Conservation (phyloP, 2,888 invertebrate genomes). For the Latheticus oryzae region DNA sequence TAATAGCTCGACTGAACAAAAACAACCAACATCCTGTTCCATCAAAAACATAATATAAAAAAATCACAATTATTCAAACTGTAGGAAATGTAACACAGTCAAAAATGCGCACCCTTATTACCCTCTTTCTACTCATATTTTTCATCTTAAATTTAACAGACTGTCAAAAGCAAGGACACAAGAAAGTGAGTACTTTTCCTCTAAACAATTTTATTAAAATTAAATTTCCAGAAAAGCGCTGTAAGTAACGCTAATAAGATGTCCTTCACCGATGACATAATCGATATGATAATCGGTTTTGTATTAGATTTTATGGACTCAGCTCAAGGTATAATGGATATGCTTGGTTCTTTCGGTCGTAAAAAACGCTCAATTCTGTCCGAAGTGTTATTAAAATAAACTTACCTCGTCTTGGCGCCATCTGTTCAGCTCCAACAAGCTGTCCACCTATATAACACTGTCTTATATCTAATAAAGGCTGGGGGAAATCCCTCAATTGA, state of each 20-base stretch:
- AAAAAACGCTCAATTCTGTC: slow-evolving; percentile 40
- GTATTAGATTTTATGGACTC: slow-evolving; percentile 55
- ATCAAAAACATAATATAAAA: too few relatives aligned
- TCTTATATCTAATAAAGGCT: slow-evolving; percentile 87
- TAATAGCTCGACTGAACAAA: too few relatives aligned
- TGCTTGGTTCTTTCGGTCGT: slow-evolving; percentile 41
- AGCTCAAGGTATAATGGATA: slow-evolving; percentile 50
- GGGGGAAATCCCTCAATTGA: slow-evolving; percentile 93
- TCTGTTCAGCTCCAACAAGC: slow-evolving; percentile 89
- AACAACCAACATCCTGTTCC: too few relatives aligned
- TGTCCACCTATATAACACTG: slow-evolving; percentile 90
- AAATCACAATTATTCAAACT: too few relatives aligned
- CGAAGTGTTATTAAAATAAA: slow-evolving; percentile 20
- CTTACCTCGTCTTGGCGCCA: slow-evolving; percentile 71
- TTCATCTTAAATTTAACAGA: neutral
- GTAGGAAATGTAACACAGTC: too few relatives aligned
- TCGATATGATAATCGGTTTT: slow-evolving; percentile 52
- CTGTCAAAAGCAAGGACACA: neutral
- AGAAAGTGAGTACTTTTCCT: slow-evolving; percentile 4
- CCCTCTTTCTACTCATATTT: neutral
- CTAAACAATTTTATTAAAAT: too few relatives aligned
- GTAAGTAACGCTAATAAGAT: slow-evolving; percentile 52
- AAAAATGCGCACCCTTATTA: too few relatives aligned
- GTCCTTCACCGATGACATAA: slow-evolving; percentile 52
- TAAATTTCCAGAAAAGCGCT: too few relatives aligned